Percentiles rank a stretch among this genome's conserved stretches.
phyloP scores from a whole-genome alignment of 2,797 vertebrate genomes.

The Lacerta agilis region DNA sequence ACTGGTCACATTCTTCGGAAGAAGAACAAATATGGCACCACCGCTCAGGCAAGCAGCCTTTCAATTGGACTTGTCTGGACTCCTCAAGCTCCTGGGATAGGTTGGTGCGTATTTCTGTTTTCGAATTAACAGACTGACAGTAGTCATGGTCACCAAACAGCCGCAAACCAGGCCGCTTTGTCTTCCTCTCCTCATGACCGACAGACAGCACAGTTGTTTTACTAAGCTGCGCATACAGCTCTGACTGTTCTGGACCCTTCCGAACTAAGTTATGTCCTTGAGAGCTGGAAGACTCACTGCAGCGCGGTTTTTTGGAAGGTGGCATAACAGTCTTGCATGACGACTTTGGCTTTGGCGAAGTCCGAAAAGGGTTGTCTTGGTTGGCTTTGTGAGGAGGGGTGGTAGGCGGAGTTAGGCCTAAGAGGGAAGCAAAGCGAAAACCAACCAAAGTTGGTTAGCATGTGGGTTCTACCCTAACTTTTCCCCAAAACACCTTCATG shows the following conservation, averaged over 20 bases:
- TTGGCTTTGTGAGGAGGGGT: slow-evolving; percentile 99
- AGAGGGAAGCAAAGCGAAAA: not conserved
- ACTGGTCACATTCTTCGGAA: slow-evolving; percentile 77
- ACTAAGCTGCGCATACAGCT: slow-evolving; percentile 94
- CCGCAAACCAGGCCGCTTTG: slow-evolving; percentile 86
- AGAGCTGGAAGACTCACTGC: slow-evolving; percentile 87
- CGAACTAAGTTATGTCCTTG: slow-evolving; percentile 84
- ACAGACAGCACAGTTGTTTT: slow-evolving; percentile 87
- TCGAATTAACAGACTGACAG: slow-evolving; percentile 92
- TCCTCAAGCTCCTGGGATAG: slow-evolving; percentile 84
- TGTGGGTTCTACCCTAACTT: not conserved
- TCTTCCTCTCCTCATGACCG: slow-evolving; percentile 87
- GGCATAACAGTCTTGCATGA: slow-evolving; percentile 92
- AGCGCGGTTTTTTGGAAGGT: slow-evolving; percentile 91
- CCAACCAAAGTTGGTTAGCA: slow-evolving; percentile 56
- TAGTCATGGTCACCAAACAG: slow-evolving; percentile 98
- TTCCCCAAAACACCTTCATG: slow-evolving; percentile 35
- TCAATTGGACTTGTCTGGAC: slow-evolving; percentile 88
- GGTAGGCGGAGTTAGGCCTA: slow-evolving; percentile 99
- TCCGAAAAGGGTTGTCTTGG: slow-evolving; percentile 98
- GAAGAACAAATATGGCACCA: slow-evolving; percentile 83
- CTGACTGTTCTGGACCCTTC: slow-evolving; percentile 93
- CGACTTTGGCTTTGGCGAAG: slow-evolving; percentile 96
- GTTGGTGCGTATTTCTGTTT: slow-evolving; percentile 84
- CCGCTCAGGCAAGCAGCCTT: slow-evolving; percentile 87